Conservation (phyloP, 2,888 invertebrate genomes). For the Caenorhabditis virilis region DNA sequence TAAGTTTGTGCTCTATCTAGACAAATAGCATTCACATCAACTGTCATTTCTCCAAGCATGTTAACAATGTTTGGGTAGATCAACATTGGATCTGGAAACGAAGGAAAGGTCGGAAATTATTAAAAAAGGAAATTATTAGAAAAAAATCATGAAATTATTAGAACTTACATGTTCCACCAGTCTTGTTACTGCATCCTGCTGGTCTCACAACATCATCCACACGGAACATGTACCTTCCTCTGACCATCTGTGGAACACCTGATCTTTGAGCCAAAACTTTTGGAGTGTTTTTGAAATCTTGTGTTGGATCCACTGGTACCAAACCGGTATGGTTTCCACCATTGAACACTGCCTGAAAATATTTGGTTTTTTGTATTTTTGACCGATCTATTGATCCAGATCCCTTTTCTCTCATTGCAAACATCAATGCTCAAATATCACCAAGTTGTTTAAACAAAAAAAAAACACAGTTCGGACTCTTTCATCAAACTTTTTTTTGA, state of each 20-base stretch:
- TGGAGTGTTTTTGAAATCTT: conserved; percentile 65
- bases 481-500: no score
- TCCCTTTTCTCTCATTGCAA: neutral
- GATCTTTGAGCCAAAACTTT: conserved; percentile 66
- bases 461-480: no score
- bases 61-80: conserved; percentile 85
- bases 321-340: conserved; percentile 68
- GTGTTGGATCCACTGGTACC: conserved; percentile 67
- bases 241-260: conserved; percentile 65
- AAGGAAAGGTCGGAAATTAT: neutral
- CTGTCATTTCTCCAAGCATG: conserved; percentile 94
- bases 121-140: no score
- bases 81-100: conserved; percentile 62
- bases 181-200: conserved; percentile 78
- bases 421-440: neutral
- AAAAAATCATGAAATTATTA: neutral
- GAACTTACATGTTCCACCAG: conserved; percentile 67
- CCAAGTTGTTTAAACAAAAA: neutral
- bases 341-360: conserved; percentile 65
- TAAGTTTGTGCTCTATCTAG: conserved; percentile 74
- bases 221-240: conserved; percentile 88
- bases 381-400: no score
- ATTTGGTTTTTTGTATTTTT: no score
- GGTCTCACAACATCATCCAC: conserved; percentile 91
- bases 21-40: conserved; percentile 95